Percentiles rank a stretch among this genome's conserved stretches.
Conservation (phyloP, 2,113 vertebrate species). For the Poicephalus gulielmi region DNA sequence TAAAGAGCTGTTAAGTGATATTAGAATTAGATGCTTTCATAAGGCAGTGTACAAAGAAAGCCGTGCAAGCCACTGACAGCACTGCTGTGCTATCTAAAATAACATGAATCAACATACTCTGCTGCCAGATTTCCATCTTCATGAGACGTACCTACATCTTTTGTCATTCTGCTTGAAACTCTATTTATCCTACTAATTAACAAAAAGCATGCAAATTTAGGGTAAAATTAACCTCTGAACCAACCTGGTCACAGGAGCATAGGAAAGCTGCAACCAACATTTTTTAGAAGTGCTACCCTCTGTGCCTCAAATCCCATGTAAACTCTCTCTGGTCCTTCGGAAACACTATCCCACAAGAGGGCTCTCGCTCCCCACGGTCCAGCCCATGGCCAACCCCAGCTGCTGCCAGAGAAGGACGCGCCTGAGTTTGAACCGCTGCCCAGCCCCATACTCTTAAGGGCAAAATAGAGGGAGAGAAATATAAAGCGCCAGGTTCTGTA, state of each 20-base stretch:
- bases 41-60: neutral
- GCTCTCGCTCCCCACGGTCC: neutral
- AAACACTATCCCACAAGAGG: conserved; percentile 29
- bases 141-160: neutral
- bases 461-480: fast-evolving
- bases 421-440: neutral
- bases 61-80: neutral
- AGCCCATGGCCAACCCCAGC: neutral
- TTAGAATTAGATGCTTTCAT: neutral
- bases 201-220: neutral
- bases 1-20: neutral
- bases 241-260: fast-evolving
- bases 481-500: fast-evolving
- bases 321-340: neutral
- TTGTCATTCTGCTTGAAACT: neutral
- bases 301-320: fast-evolving
- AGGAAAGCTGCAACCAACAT: neutral
- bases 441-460: fast-evolving
- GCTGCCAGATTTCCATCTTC: neutral
- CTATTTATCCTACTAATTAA: neutral
- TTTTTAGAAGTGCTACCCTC: neutral
- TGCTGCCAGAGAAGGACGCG: fast-evolving
- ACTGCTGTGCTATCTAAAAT: neutral
- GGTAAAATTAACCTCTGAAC: neutral
- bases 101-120: neutral